Evolutionary conservation across 2,888 invertebrate genomes (phyloP).

Genomic region (Embidobia sp.): DNA sequence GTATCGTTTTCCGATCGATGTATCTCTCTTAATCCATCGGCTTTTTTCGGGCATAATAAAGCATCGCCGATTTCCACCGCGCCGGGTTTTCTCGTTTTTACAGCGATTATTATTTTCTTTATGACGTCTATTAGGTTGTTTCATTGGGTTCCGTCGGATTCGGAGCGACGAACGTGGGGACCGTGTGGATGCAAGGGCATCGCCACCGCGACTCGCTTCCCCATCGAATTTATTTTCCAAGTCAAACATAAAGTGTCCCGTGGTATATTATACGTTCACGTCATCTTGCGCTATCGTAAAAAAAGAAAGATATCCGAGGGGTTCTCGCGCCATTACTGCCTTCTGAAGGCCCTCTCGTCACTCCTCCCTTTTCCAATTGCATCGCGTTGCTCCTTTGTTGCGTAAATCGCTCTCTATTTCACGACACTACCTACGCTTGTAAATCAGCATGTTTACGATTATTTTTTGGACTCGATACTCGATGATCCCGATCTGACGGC

Average conservation of each 20-base stretch:
- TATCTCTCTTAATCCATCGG: background rate
- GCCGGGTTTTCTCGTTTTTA: no score
- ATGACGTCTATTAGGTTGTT: conserved; percentile 55
- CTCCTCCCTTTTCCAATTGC: conserved; percentile 52
- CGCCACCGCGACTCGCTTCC: conserved; percentile 50
- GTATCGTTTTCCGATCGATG: background rate
- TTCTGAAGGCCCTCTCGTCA: conserved; percentile 61
- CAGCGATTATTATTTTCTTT: conserved; percentile 61
- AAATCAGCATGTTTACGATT: conserved; percentile 55
- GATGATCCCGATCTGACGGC: conserved; percentile 19
- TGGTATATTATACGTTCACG: conserved; percentile 72
- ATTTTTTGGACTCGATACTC: conserved; percentile 27
- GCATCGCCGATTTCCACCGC: no score
- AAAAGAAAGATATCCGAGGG: conserved; percentile 68
- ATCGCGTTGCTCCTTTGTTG: conserved; percentile 50
- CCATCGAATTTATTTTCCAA: conserved; percentile 67
- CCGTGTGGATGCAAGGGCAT: no score
- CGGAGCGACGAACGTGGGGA: conserved; percentile 33
- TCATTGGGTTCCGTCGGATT: conserved; percentile 56
- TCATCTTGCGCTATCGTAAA: conserved; percentile 75
- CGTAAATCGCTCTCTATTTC: conserved; percentile 51
- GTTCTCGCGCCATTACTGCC: conserved; percentile 62
- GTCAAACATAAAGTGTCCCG: conserved; percentile 67
- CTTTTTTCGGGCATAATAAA: no score
- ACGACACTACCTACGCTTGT: conserved; percentile 40